These are phyloP conservation scores for Dicyrtomina minuta DNA, from an alignment of 2,888 invertebrate species.

Conservation along the genomic window DNA sequence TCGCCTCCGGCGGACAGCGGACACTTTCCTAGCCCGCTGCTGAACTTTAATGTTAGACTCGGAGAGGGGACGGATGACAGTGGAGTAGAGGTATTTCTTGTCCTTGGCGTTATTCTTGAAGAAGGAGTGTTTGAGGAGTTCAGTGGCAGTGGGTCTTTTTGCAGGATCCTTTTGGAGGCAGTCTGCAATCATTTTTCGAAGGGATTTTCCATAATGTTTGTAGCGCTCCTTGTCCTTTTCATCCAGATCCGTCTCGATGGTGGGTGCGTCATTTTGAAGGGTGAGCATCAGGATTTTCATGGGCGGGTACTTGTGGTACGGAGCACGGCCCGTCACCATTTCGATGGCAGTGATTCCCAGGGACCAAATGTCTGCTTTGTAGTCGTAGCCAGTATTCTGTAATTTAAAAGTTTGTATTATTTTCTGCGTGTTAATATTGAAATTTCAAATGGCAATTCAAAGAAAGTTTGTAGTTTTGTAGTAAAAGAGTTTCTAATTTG, in stretches of 20 bases:
- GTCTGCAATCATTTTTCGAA: conserved; percentile 93
- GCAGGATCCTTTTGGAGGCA: conserved; percentile 94
- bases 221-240: conserved; percentile 99
- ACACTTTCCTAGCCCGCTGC: conserved; percentile 71
- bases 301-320: conserved; percentile 97
- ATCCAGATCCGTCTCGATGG: too few relatives aligned
- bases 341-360: conserved; percentile 97
- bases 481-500: not conserved
- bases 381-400: conserved; percentile 86
- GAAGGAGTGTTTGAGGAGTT: conserved; percentile 93
- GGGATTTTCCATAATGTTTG: conserved; percentile 95
- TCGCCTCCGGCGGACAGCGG: conserved; percentile 82
- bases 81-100: conserved; percentile 81
- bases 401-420: too few relatives aligned
- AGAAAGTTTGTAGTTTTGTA: too few relatives aligned
- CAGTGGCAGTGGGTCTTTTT: conserved; percentile 85
- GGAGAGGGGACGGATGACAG: conserved; percentile 80
- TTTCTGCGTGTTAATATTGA: too few relatives aligned
- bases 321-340: conserved; percentile 97
- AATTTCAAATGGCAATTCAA: not conserved
- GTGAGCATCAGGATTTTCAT: conserved; percentile 99
- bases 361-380: conserved; percentile 93
- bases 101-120: conserved; percentile 98
- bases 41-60: conserved; percentile 86
- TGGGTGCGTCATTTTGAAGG: conserved; percentile 95